A percentile compares a stretch with the other conserved stretches of the same genome.
phyloP scores from a whole-genome alignment of 2,888 invertebrate genomes.

The Nasonovia ribisnigri region DNA sequence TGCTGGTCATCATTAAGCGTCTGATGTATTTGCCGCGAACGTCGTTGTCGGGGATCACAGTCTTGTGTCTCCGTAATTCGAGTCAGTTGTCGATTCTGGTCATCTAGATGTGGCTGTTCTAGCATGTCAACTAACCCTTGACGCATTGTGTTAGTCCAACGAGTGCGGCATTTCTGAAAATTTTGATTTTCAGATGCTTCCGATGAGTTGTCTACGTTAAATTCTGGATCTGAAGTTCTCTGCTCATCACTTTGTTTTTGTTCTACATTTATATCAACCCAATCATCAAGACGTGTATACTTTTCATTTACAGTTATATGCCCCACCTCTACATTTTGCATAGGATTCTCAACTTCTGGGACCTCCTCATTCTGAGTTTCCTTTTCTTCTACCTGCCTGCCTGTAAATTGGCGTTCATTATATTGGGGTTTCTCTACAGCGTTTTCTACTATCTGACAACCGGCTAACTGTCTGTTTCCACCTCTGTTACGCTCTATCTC shows the following conservation, averaged over 20 bases:
- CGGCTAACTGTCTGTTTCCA: no score
- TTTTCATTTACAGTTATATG: not conserved
- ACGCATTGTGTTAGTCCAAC: not conserved
- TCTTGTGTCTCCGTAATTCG: not conserved
- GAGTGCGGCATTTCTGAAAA: slow-evolving; percentile 23
- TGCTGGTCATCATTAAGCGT: not conserved
- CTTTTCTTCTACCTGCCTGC: no score
- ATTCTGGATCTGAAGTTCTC: not conserved
- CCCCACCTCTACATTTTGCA: no score
- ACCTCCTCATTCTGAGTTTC: not conserved
- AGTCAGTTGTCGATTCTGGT: not conserved
- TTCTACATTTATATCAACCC: not conserved
- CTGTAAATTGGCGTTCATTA: no score
- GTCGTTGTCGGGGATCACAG: not conserved
- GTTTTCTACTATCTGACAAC: no score
- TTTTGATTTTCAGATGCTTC: not conserved
- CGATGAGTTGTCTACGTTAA: not conserved
- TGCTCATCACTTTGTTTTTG: not conserved
- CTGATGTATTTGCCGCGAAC: not conserved
- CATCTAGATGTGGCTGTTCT: not conserved
- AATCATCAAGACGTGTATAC: no score
- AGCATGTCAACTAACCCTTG: not conserved
- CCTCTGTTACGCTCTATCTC: not conserved
- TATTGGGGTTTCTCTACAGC: no score
- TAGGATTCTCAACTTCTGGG: no score